These are phyloP conservation scores for Plagiodera versicolora DNA, from an alignment of 2,888 invertebrate species.

Conservation along the genomic window DNA sequence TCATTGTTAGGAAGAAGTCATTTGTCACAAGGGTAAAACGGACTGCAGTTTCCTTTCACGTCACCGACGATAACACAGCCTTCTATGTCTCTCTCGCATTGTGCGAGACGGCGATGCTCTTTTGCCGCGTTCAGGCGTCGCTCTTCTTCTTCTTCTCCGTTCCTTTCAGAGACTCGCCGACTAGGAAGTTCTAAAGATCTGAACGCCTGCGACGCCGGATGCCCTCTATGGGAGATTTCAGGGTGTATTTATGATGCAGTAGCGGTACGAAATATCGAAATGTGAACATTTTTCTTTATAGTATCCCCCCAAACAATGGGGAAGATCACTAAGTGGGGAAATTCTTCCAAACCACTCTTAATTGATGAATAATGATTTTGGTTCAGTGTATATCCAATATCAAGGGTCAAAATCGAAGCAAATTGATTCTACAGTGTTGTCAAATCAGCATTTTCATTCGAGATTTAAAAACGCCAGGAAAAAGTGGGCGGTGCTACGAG, in stretches of 20 bases:
- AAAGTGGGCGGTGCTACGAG: too few relatives aligned
- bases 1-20: slow-evolving; percentile 34
- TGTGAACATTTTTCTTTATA: too few relatives aligned
- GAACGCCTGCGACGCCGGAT: slow-evolving; percentile 21
- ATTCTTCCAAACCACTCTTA: too few relatives aligned
- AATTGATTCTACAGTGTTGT: too few relatives aligned
- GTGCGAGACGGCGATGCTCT: slow-evolving; percentile 26
- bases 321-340: too few relatives aligned
- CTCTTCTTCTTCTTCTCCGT: slow-evolving; percentile 18
- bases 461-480: too few relatives aligned
- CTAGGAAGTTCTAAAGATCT: slow-evolving; percentile 33
- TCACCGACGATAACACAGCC: slow-evolving; percentile 32
- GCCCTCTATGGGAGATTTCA: slow-evolving; percentile 14
- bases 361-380: too few relatives aligned
- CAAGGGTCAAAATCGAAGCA: too few relatives aligned
- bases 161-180: slow-evolving; percentile 20
- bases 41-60: slow-evolving; percentile 37
- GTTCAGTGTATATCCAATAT: too few relatives aligned
- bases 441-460: too few relatives aligned
- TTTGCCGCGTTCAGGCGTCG: slow-evolving; percentile 9
- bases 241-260: slow-evolving; percentile 13
- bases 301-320: too few relatives aligned
- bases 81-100: slow-evolving; percentile 29
- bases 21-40: slow-evolving; percentile 36
- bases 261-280: neutral